phyloP scores from a whole-genome alignment of 2,888 invertebrate genomes.

The Volucella inflata region DNA sequence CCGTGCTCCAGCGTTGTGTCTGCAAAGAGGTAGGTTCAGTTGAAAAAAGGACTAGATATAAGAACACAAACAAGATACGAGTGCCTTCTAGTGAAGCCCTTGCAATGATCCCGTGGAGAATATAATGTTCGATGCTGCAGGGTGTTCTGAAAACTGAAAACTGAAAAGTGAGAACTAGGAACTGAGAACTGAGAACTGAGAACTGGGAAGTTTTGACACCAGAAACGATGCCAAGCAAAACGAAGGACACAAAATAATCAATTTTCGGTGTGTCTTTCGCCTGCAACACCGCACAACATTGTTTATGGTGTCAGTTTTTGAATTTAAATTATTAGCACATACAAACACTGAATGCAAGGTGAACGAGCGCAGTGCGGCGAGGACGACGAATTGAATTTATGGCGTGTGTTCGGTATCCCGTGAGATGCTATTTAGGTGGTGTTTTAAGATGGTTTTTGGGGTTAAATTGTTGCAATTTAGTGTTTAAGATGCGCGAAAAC shows the following conservation, averaged over 20 bases:
- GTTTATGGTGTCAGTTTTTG: slow-evolving; percentile 71
- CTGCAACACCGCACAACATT: slow-evolving; percentile 53
- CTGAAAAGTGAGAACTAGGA: not conserved
- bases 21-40: no score
- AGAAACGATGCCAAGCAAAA: slow-evolving; percentile 51
- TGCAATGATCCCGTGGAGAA: not conserved
- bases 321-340: slow-evolving; percentile 68
- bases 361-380: not conserved
- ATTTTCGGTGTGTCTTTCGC: slow-evolving; percentile 42
- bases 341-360: not conserved
- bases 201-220: slow-evolving; percentile 56
- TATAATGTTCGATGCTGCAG: not conserved
- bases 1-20: not conserved
- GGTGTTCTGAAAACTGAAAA: not conserved
- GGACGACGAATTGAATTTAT: no score
- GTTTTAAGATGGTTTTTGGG: not conserved
- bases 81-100: not conserved
- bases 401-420: not conserved
- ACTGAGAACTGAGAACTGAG: not conserved
- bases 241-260: slow-evolving; percentile 63
- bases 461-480: slow-evolving; percentile 58
- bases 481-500: slow-evolving; percentile 33
- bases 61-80: not conserved
- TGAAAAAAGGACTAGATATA: no score
- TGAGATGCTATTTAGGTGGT: slow-evolving; percentile 34